These are phyloP conservation scores for Ylistrum balloti DNA, from an alignment of 1,140 invertebrate species.

Conservation along the genomic window DNA sequence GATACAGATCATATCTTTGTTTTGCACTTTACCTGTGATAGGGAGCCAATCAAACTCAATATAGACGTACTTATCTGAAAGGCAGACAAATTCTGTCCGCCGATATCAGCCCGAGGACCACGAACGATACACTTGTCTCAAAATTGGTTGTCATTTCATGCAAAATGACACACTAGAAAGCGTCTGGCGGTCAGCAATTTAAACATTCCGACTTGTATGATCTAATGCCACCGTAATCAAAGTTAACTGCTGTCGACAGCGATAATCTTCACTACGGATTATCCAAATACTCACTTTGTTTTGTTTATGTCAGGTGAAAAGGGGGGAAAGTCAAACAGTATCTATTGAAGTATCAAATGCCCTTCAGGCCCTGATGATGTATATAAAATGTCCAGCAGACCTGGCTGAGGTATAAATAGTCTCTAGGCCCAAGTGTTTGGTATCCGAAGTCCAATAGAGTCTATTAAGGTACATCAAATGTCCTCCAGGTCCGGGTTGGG, in stretches of 20 bases:
- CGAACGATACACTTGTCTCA: neutral
- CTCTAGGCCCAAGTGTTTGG: too few species aligned
- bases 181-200: neutral
- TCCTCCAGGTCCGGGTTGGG: too few species aligned
- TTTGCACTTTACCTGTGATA: neutral
- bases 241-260: neutral
- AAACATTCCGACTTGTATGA: neutral
- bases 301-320: neutral
- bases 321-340: too few species aligned
- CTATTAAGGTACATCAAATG: too few species aligned
- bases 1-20: neutral
- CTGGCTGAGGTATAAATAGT: too few species aligned
- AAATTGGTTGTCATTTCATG: slow-evolving; percentile 28
- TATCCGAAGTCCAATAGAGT: too few species aligned
- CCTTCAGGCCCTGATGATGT: too few species aligned
- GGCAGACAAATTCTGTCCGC: slow-evolving; percentile 7
- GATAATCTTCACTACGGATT: neutral
- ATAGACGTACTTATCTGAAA: neutral
- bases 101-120: slow-evolving; percentile 5
- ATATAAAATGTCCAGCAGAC: too few species aligned
- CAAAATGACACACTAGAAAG: neutral
- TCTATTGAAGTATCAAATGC: neutral
- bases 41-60: neutral
- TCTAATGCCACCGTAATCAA: neutral
- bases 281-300: neutral